Base-by-base conservation (phyloP, 2,888 invertebrate genomes). In the Eumerus sabulonum region DNA sequence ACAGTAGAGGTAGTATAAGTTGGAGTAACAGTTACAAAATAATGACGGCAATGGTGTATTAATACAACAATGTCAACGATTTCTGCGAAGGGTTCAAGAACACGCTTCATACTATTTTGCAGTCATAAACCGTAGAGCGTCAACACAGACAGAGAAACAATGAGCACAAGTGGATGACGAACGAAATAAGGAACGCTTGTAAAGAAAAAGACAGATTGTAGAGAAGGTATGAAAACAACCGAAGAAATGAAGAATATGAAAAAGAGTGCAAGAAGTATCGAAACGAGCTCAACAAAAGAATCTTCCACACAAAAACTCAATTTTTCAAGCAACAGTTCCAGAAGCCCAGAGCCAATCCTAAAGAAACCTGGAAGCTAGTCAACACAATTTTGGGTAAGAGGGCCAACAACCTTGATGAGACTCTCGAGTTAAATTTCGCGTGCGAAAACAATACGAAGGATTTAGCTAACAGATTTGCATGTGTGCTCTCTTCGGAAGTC, bases 161-260 rank as follows among this genome's bases (percentile, higher is more conserved):
- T 27, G 27, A 27, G 42, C 42, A 42, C 13, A n/a, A 42, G 42
- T n/a, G n/a, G 42, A 42, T 42, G 42, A 42, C 42, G 13, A 12
- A 13, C n/a, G 42, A 42, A 42, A 5, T n/a, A 9, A 42, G 13
- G 42, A 12, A 42, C n/a, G 11, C 42, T 5, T 42, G 42, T 13
- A 42, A 42, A 42, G 42, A 42, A 42, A 42, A 13, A 13, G 42
- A 42, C 42, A 42, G 42, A 42, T 42, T 42, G 42, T 42, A 42
- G 2, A 42, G 42, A n/a, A 42, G 42, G 9, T 42, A 42, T 13
- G 9, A 42, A 42, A 42, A 42, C 42, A 42, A 42, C 13, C 12
- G 42, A 42, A 12, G 11, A 13, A 42, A 42, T 9, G n/a, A 42
- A 42, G 42, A 42, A 42, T n/a, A n/a, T 42, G 42, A 2, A 42